Evolutionary conservation across 2,888 invertebrate genomes (phyloP), one percentile per base, ranked within the genome.

Genomic region (Cheilosia grossa): DNA sequence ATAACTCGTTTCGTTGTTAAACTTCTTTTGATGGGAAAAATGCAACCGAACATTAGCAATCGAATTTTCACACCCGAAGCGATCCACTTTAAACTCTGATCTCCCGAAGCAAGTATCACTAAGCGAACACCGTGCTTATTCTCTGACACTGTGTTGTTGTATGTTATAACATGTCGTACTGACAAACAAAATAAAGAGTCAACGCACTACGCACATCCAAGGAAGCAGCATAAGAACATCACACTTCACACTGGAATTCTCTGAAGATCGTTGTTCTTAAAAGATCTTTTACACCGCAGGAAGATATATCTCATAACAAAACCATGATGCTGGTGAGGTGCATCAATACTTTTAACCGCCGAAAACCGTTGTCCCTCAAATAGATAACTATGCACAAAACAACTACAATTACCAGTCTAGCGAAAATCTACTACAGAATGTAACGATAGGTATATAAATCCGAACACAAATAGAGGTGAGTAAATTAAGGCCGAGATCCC

Each of bases 161-260:
- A 37, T 56, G 13, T 51, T 40, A 44, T 63, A 74, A 67, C 74
- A 75, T 61, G 63, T 82, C 64, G 64, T 66, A 74, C 64, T 70
- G 47, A 40, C 42, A 66, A 54, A 79, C 30, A 73, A 40, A 42
- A 64, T 66, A 83, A 63, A 67, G 63, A 79, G 82, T 80, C 83
- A 83, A 83, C 69, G 80, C 69, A 70, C 83, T 82, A 58, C 44
- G 69, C 77, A 61, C 77, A 80, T 63, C 44, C 40, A 74, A 74
- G 64, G 67, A 83, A 69, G 74, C 73, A 74, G 27, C 63, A 64
- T 58, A 83, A 80, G 58, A 79, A 70, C 74, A 83, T 58, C 69
- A 59, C 53, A 30, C 54, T 59, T 58, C 69, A 59, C 53, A 30
- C 54, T 59, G 61, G 56, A 80, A 83, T 80, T 74, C 59, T 67